Evolutionary conservation across 2,113 vertebrate genomes (phyloP), one percentile per base, ranked within the genome.

Genomic region (Centrocercus urophasianus): DNA sequence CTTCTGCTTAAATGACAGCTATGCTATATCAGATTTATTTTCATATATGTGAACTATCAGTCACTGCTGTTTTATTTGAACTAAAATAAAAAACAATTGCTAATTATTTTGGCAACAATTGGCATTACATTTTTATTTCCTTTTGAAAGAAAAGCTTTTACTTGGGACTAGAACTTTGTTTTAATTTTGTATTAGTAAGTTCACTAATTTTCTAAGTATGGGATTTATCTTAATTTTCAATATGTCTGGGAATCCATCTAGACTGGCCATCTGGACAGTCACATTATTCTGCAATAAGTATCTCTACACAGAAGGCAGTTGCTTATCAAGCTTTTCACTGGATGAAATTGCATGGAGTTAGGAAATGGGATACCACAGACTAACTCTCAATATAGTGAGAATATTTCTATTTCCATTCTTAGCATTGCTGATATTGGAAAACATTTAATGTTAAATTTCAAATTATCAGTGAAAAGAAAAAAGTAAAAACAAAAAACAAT

Each of bases 101-200:
- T 36, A 76, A 69, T 14, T 83, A 6, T 15, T 64, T 28, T 54
- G 27, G 27, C 52, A 54, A 54, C 52, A 56, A 38, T 30, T 34
- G 52, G 8, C 0, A 0, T 52, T 14, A 67, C 12, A 21, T 32
- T 50, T 75, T 83, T 72, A 57, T 10, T 54, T 20, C 40, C 27
- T 70, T 88, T 69, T 79, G 66, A 82, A 81, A 24, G 36, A 72
- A 95, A 90, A 78, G 52, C 13, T 93, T 89, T 81, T 74, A 71
- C 5, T 40, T 59, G 43, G 34, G 25, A 8, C 21, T 88, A 43
- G 48, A 91, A 50, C 73, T 83, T 76, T 50, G 22, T 67, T 77
- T 83, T 59, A 20, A 19, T 59, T 59, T n/a, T 59, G 43, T 57
- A 69, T 38, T 67, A 63, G 11, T 67, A 89, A 76, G 27, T 84